These are phyloP conservation scores for Melitaea cinxia DNA, from an alignment of 1,140 invertebrate genomes.

Conservation along the genomic window DNA sequence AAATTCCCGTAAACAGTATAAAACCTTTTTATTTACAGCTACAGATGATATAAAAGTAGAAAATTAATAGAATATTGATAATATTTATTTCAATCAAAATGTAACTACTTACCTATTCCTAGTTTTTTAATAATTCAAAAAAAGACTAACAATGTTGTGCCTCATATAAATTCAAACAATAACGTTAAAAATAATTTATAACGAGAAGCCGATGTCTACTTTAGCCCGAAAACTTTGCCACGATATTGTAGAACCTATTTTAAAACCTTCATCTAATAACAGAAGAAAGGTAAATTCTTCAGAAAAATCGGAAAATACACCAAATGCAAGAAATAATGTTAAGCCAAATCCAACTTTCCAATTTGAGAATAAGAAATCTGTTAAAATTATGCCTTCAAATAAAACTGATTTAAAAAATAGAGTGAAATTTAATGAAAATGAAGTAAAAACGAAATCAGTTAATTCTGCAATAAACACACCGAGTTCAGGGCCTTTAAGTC, in stretches of 20 bases:
- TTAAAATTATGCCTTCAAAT: constrained; percentile 42
- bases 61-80: too few relatives aligned
- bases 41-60: too few relatives aligned
- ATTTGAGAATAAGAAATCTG: constrained; percentile 50
- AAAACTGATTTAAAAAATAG: constrained; percentile 6
- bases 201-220: constrained; percentile 44
- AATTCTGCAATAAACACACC: constrained; percentile 53
- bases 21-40: too few relatives aligned
- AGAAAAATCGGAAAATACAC: constrained; percentile 27
- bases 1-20: too few relatives aligned
- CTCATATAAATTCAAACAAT: neutral
- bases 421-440: constrained; percentile 44
- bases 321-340: constrained; percentile 28
- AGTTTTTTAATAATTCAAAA: neutral
- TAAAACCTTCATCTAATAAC: constrained; percentile 37
- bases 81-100: too few relatives aligned
- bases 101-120: too few relatives aligned
- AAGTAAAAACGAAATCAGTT: constrained; percentile 43
- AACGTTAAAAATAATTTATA: neutral
- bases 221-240: constrained; percentile 59
- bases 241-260: constrained; percentile 54
- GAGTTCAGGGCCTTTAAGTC: constrained; percentile 47
- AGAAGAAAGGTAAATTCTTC: constrained; percentile 19
- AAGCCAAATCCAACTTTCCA: constrained; percentile 38
- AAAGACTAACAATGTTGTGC: neutral